phyloP scores from a whole-genome alignment of 2,888 invertebrate species.

The Trissolcus brochymenae region DNA sequence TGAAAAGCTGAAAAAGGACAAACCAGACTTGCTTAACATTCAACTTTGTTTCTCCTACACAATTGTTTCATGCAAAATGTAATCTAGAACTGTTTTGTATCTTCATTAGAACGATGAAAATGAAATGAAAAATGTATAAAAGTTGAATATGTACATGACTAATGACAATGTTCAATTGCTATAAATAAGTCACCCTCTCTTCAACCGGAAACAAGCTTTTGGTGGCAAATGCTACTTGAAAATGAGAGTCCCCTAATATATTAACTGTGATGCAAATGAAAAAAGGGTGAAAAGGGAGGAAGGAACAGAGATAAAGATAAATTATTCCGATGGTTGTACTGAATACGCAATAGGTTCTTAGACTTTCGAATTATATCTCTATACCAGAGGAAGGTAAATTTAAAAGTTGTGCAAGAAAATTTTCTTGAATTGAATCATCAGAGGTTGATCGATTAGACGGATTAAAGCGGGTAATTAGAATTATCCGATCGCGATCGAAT shows the following conservation, averaged over 20 bases:
- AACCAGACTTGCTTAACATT: too few species aligned
- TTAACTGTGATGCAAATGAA: conserved; percentile 40
- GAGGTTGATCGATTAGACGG: conserved; percentile 11
- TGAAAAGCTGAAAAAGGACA: neutral
- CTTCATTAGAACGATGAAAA: neutral
- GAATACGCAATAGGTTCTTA: conserved; percentile 25
- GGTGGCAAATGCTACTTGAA: conserved; percentile 46
- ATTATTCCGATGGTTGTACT: conserved; percentile 21
- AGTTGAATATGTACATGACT: conserved; percentile 24
- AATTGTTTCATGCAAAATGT: too few species aligned
- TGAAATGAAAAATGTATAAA: conserved; percentile 6
- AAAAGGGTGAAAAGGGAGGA: conserved; percentile 42
- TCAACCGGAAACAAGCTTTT: conserved; percentile 53
- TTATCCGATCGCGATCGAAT: too few species aligned
- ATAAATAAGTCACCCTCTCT: conserved; percentile 56
- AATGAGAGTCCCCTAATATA: conserved; percentile 49
- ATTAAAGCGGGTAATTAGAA: too few species aligned
- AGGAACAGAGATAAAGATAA: conserved; percentile 36
- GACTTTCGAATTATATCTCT: too few species aligned
- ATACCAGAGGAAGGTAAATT: too few species aligned
- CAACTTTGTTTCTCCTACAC: too few species aligned
- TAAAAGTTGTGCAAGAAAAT: too few species aligned
- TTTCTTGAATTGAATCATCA: conserved; percentile 3
- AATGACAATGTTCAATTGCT: conserved; percentile 45
- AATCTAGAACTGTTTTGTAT: too few species aligned